Percentiles rank a stretch among this genome's conserved stretches.
phyloP scores from a whole-genome alignment of 2,888 invertebrate species.

The Cataglyphis rosenhaueri region DNA sequence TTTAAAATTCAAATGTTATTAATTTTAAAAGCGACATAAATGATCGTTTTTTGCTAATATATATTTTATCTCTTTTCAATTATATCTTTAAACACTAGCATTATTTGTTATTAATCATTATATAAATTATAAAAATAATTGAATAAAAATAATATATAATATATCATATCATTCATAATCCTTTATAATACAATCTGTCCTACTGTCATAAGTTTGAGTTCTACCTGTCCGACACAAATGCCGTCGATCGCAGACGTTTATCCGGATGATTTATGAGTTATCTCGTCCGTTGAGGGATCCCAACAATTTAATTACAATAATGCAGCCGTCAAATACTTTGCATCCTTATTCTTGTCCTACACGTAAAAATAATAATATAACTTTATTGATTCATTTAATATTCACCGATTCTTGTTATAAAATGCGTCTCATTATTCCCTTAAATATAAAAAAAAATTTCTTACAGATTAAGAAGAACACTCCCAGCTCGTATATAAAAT shows the following conservation, averaged over 20 bases:
- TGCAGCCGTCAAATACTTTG: slow-evolving; percentile 28
- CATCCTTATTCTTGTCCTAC: background rate
- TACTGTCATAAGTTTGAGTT: slow-evolving; percentile 9
- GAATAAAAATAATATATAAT: background rate
- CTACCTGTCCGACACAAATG: slow-evolving; percentile 42
- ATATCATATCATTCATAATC: slow-evolving; percentile 28
- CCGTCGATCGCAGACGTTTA: slow-evolving; percentile 42
- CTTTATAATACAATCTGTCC: slow-evolving; percentile 18
- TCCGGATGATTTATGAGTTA: slow-evolving; percentile 41
- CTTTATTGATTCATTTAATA: background rate
- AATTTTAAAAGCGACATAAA: background rate
- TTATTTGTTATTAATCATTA: background rate
- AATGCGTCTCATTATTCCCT: background rate
- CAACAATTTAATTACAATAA: slow-evolving; percentile 37
- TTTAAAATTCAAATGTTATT: background rate
- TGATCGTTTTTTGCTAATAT: background rate
- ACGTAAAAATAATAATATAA: background rate
- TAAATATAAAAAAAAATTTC: background rate
- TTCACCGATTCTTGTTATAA: background rate
- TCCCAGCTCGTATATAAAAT: background rate
- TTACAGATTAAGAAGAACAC: background rate
- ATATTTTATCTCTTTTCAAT: background rate
- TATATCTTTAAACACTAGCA: background rate
- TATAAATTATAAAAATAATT: background rate
- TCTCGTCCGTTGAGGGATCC: slow-evolving; percentile 18